phyloP scores from a whole-genome alignment of 1,140 invertebrate genomes.

The Battus philenor region DNA sequence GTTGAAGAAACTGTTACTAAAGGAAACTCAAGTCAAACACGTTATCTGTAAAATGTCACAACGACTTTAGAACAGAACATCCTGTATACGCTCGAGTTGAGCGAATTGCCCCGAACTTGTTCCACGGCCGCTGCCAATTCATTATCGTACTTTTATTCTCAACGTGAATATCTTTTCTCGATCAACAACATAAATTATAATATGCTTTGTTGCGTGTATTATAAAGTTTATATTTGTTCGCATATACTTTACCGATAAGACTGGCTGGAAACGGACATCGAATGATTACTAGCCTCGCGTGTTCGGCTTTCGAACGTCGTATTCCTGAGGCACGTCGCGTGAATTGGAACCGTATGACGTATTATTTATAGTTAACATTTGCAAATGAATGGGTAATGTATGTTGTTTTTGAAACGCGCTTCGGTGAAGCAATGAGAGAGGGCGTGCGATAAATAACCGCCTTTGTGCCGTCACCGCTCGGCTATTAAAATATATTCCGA shows the following conservation, averaged over 20 bases:
- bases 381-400: slow-evolving; percentile 24
- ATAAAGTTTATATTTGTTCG: slow-evolving; percentile 32
- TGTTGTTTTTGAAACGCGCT: slow-evolving; percentile 50
- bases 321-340: slow-evolving; percentile 29
- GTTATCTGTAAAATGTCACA: too few species aligned
- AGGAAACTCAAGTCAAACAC: too few species aligned
- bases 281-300: slow-evolving; percentile 68
- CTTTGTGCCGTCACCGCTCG: slow-evolving; percentile 67
- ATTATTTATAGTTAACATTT: slow-evolving; percentile 38
- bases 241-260: slow-evolving; percentile 40
- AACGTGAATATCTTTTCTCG: slow-evolving; percentile 48
- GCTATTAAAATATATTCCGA: slow-evolving; percentile 70
- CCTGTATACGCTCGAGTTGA: slow-evolving; percentile 29
- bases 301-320: slow-evolving; percentile 48
- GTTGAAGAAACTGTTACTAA: too few species aligned
- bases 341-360: slow-evolving; percentile 36
- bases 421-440: slow-evolving; percentile 67
- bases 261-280: slow-evolving; percentile 63
- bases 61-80: slow-evolving; percentile 27
- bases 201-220: background rate
- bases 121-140: slow-evolving; percentile 59
- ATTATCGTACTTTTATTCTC: slow-evolving; percentile 64
- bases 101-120: slow-evolving; percentile 57
- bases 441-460: slow-evolving; percentile 74
- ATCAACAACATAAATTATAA: slow-evolving; percentile 10